phyloP scores from a whole-genome alignment of 2,113 vertebrate species.

The Phyllopteryx taeniolatus region DNA sequence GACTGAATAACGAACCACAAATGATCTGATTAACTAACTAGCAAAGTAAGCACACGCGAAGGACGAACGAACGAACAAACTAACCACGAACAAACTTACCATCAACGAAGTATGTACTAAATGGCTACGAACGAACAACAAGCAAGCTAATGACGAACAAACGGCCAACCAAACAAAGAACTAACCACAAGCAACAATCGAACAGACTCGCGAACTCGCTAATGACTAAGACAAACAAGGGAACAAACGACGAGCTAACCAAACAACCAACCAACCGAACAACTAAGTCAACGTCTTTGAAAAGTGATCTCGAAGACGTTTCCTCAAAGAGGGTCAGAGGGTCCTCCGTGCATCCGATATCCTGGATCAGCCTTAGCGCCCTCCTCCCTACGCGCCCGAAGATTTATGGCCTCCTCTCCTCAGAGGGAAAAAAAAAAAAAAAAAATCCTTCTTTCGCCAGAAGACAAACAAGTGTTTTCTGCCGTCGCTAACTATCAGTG shows the following conservation, averaged over 20 bases:
- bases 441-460: slow-evolving; percentile 3
- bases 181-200: too few species aligned
- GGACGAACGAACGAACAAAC: too few species aligned
- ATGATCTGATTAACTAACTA: too few species aligned
- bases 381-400: slow-evolving; percentile 43
- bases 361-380: slow-evolving; percentile 55
- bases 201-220: too few species aligned
- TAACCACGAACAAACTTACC: too few species aligned
- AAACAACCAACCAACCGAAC: neutral
- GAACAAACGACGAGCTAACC: neutral
- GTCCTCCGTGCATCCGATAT: slow-evolving; percentile 51
- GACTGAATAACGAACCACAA: too few species aligned
- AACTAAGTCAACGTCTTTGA: neutral
- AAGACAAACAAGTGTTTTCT: slow-evolving; percentile 49
- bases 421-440: slow-evolving; percentile 16
- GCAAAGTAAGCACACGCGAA: too few species aligned
- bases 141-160: too few species aligned
- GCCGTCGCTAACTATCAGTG: slow-evolving; percentile 43
- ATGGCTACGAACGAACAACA: too few species aligned
- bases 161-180: too few species aligned
- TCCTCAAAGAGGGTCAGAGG: neutral
- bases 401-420: slow-evolving; percentile 53
- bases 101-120: too few species aligned
- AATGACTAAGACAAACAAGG: too few species aligned
- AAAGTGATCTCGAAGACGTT: neutral